Base-by-base conservation (phyloP, 2,888 invertebrate species). In the Ditylenchus weischeri region DNA sequence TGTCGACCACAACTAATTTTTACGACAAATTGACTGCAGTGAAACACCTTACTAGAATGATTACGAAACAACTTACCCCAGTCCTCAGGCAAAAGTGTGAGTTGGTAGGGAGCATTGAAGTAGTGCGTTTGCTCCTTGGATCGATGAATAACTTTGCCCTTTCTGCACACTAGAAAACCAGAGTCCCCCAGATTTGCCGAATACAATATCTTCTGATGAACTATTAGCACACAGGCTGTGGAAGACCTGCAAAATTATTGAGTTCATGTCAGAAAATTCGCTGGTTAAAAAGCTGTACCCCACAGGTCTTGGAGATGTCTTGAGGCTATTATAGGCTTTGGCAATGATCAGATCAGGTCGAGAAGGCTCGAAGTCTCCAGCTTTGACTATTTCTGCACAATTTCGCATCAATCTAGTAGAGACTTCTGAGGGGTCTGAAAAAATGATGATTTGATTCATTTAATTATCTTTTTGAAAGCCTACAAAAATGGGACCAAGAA, bases 171-270 rank as follows among this genome's bases (percentile, higher is more conserved):
- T 86, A 95, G 90, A 85, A 92, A 95, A 18, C 96, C 96, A 83
- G 94, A 94, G 86, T 96, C 96, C n/a, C 96, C 96, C 77, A 96
- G 91, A 86, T 96, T 96, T 63, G 95, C 95, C 18, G 95, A 91
- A 81, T 93, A 92, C 83, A 96, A 88, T 79, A 91, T 92, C 80
- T 90, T 90, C 77, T 91, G 89, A 85, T 93, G 92, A 72, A 96
- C 87, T 75, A 94, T 90, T 83, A 96, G 90, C 68, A 96, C 91
- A 85, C 96, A 96, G 1, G 95, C 96, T 75, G 96, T 96, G 84
- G 94, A 94, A 86, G 95, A 95, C 88, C 82, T 79, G 48, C 36
- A 68, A 65, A 19, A 35, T 8, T 10, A 13, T 18, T 51, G 18
- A 18, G 0, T 64, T 15, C 29, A 4, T 29, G 29, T n/a, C n/a